Percentiles rank a stretch among this genome's conserved stretches.
These are phyloP conservation scores for Macquaria ambigua DNA, from an alignment of 2,113 vertebrate genomes.

Conservation along the genomic window DNA sequence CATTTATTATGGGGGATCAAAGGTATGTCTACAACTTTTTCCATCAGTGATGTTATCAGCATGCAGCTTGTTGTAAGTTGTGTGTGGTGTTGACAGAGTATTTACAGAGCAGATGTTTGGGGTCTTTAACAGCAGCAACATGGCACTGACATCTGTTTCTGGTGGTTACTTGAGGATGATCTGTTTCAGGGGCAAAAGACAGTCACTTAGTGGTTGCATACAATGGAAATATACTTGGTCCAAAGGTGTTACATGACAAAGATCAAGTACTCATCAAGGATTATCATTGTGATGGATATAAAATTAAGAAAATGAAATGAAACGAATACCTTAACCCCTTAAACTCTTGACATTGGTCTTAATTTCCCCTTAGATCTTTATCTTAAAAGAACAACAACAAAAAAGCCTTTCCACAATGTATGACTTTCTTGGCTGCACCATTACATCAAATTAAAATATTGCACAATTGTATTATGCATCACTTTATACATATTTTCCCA, in stretches of 20 bases:
- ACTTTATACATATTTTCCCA: not conserved
- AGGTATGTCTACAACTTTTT: slow-evolving; percentile 24
- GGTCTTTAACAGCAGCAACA: slow-evolving; percentile 88
- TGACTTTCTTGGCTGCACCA: not conserved
- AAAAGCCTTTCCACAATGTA: not conserved
- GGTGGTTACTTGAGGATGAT: slow-evolving; percentile 96
- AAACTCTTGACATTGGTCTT: not conserved
- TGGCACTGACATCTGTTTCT: slow-evolving; percentile 88
- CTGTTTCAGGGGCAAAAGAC: slow-evolving; percentile 90
- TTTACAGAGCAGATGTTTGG: slow-evolving; percentile 93
- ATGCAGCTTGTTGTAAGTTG: slow-evolving; percentile 94
- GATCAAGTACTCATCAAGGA: not conserved
- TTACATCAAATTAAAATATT: not conserved
- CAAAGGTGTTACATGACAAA: slow-evolving; percentile 1
- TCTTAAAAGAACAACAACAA: not conserved
- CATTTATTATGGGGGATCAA: slow-evolving; percentile 37
- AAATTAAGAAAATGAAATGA: slow-evolving; percentile 20
- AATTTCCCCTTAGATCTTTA: not conserved
- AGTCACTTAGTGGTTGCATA: slow-evolving; percentile 82
- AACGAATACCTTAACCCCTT: not conserved
- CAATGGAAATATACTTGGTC: not conserved
- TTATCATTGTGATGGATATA: not conserved
- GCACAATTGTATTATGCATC: not conserved
- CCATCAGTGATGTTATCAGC: slow-evolving; percentile 80
- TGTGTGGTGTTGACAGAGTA: slow-evolving; percentile 90